Evolutionary conservation across 2,888 invertebrate genomes (phyloP).

Genomic region (Podotricha telesiphe): DNA sequence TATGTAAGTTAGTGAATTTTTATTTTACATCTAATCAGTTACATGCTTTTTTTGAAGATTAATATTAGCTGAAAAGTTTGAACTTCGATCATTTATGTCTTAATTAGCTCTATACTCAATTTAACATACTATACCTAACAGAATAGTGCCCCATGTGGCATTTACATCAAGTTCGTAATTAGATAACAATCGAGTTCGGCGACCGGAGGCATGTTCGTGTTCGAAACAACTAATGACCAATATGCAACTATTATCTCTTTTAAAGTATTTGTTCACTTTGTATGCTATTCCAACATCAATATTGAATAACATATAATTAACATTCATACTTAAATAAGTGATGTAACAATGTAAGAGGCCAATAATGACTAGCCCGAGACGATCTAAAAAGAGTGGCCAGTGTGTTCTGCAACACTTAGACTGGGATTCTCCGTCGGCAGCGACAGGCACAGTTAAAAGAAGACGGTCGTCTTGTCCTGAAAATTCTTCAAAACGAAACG

Average conservation of each 20-base stretch:
- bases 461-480: constrained; percentile 84
- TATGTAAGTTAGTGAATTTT: constrained; percentile 7
- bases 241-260: constrained; percentile 51
- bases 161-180: constrained; percentile 74
- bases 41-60: background rate
- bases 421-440: constrained; percentile 88
- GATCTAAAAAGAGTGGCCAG: constrained; percentile 73
- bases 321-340: constrained; percentile 44
- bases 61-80: background rate
- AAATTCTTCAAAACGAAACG: constrained; percentile 57
- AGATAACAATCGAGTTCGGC: constrained; percentile 73
- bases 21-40: background rate
- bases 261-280: constrained; percentile 49
- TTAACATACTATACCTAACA: constrained; percentile 57
- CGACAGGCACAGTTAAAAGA: constrained; percentile 87
- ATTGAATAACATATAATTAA: constrained; percentile 33
- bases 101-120: constrained; percentile 58
- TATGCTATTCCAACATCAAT: constrained; percentile 57
- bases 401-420: constrained; percentile 79
- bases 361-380: constrained; percentile 82
- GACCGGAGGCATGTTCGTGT: constrained; percentile 62
- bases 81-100: background rate
- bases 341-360: constrained; percentile 62
- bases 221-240: constrained; percentile 67
- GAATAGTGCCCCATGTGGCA: constrained; percentile 64